These are phyloP conservation scores for Apistogramma diplotaenia DNA, from an alignment of 2,113 vertebrate species.

Conservation along the genomic window DNA sequence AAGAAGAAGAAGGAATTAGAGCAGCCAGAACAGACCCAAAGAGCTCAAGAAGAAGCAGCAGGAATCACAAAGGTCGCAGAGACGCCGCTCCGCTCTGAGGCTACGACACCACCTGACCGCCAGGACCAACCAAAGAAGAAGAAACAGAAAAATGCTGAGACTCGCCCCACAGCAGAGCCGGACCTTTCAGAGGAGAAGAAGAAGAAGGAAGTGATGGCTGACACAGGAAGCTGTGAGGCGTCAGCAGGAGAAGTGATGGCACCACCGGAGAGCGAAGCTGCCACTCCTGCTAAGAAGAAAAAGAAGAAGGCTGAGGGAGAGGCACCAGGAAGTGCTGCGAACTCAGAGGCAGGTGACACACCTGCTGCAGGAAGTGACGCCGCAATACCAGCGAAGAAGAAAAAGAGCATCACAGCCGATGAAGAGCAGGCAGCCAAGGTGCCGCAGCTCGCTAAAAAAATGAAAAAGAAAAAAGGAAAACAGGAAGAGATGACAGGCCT, in stretches of 20 bases:
- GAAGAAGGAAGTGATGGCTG: background rate
- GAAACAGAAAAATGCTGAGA: background rate
- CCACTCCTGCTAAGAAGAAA: background rate
- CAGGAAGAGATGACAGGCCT: background rate
- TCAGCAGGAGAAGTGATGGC: background rate
- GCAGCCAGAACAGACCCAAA: background rate
- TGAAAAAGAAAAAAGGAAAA: slow-evolving; percentile 14
- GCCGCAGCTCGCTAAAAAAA: slow-evolving; percentile 6
- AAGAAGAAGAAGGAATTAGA: background rate
- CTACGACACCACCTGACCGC: background rate
- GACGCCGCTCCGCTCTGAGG: background rate
- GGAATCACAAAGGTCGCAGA: background rate
- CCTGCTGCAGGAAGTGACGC: background rate
- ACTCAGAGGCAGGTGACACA: background rate
- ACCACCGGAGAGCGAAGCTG: background rate
- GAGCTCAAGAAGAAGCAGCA: background rate
- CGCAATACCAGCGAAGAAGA: background rate
- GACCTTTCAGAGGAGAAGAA: background rate
- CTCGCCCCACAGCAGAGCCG: background rate
- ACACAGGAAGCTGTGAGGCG: background rate
- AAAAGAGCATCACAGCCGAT: background rate
- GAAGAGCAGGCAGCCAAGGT: background rate
- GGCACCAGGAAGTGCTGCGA: background rate
- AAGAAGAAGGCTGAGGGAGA: background rate
- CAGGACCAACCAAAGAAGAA: background rate